Evolutionary conservation across 2,888 invertebrate genomes (phyloP), one percentile per base, ranked within the genome.

Genomic region (Trichopoda pennipes): DNA sequence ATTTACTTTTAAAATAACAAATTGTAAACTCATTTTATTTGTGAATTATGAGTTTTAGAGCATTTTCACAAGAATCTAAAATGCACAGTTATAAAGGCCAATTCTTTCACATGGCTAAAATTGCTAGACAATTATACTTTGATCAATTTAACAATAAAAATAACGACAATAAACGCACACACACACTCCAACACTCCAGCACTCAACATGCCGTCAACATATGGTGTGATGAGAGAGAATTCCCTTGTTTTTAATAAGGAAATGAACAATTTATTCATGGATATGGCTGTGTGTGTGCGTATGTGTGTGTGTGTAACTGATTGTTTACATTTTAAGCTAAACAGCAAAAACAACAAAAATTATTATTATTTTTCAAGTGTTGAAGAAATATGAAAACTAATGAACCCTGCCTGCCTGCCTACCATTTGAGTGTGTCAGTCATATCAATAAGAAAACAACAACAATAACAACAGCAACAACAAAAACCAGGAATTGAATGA

Each of bases 321-420:
- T 47, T 63, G 44, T 63, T 42, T 44, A 61, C 23, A 58, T 14
- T 35, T 35, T 58, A 58, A 53, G 7, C 23, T 17, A 23, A 38
- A 53, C 23, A 56, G n/a, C n/a, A 56, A 32, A 17, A 63, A 47
- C 42, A 47, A 32, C 10, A 9, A 12, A 23, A 47, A 47, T 47
- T 10, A 14, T 1, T 63, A 3, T 17, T n/a, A n/a, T n/a, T n/a
- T 32, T 63, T 68, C 28, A 38, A 38, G 38, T 38, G 38, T 55
- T 56, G 14, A 35, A 56, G 68, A 68, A 56, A 55, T 55, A 68
- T 68, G 55, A 68, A 14, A 32, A 21, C 44, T 61, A 47, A 35
- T 9, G 49, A 60, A 70, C 28, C 35, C 28, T 70, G 58, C 58
- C 28, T 28, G 28, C 23, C n/a, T n/a, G n/a, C n/a, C n/a, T 28